Evolutionary conservation across 2,888 invertebrate species (phyloP).

Genomic region (Archips xylosteana): DNA sequence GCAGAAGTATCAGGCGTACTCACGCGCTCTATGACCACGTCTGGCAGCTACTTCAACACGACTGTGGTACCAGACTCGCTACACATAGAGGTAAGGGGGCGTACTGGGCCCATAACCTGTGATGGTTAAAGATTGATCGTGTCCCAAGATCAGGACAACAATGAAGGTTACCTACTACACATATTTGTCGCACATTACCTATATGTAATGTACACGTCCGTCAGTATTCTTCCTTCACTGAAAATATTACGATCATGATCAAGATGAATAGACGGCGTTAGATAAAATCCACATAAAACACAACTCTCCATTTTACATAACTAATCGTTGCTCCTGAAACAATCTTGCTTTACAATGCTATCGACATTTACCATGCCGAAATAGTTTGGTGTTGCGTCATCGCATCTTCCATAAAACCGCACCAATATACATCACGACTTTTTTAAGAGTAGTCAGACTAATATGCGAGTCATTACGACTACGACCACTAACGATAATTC

Average conservation of each 20-base stretch:
- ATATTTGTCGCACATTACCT: too few species aligned
- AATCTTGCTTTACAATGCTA: not conserved
- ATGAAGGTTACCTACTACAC: too few species aligned
- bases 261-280: too few species aligned
- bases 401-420: not conserved
- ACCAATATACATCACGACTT: conserved; percentile 9
- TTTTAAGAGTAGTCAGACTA: conserved; percentile 5
- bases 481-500: conserved; percentile 6
- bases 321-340: not conserved
- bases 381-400: not conserved
- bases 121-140: not conserved
- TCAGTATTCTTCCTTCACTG: too few species aligned
- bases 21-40: conserved; percentile 85
- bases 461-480: not conserved
- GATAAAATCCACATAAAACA: too few species aligned
- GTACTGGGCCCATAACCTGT: conserved; percentile 4
- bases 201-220: too few species aligned
- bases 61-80: conserved; percentile 69
- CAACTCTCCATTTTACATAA: too few species aligned
- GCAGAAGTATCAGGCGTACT: conserved; percentile 88
- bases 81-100: conserved; percentile 69
- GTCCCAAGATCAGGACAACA: too few species aligned
- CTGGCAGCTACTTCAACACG: conserved; percentile 70
- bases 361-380: not conserved
- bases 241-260: too few species aligned